Evolutionary conservation across 2,888 invertebrate species (phyloP).

Genomic region (Tetropium fuscum): DNA sequence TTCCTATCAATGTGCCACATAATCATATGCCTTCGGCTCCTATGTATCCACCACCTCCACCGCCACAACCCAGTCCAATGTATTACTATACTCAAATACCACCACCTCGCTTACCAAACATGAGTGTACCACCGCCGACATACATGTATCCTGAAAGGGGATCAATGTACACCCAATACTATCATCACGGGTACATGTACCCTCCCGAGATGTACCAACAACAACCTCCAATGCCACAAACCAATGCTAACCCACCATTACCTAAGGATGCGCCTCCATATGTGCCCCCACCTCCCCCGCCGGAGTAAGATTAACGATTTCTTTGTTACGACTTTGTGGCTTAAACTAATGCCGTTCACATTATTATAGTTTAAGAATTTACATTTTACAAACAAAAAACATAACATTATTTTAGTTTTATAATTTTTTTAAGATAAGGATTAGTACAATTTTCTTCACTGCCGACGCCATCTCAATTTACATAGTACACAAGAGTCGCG

Average conservation of each 20-base stretch:
- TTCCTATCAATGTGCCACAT: constrained; percentile 32
- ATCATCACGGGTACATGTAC: constrained; percentile 58
- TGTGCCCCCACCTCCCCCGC: constrained; percentile 74
- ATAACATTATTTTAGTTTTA: too few relatives aligned
- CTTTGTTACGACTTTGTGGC: constrained; percentile 15
- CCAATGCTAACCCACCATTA: constrained; percentile 64
- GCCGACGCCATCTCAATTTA: too few relatives aligned
- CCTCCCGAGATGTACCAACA: constrained; percentile 55
- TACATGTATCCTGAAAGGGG: constrained; percentile 40
- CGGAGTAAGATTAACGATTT: constrained; percentile 47
- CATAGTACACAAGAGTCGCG: too few relatives aligned
- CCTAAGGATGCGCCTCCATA: constrained; percentile 73
- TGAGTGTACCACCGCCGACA: constrained; percentile 54
- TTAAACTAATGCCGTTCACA: not conserved
- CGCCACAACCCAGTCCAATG: constrained; percentile 39
- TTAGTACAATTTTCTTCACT: too few relatives aligned
- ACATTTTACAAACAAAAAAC: too few relatives aligned
- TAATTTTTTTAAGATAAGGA: too few relatives aligned
- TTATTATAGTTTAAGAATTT: not conserved
- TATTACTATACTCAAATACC: constrained; percentile 54
- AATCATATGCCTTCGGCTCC: constrained; percentile 35
- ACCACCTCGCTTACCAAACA: constrained; percentile 46
- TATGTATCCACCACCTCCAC: constrained; percentile 20
- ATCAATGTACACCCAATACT: constrained; percentile 48
- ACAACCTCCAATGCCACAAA: constrained; percentile 40